Percentiles rank a stretch among this genome's conserved stretches.
Conservation (phyloP, 2,888 invertebrate genomes). For the Luffia ferchaultella region DNA sequence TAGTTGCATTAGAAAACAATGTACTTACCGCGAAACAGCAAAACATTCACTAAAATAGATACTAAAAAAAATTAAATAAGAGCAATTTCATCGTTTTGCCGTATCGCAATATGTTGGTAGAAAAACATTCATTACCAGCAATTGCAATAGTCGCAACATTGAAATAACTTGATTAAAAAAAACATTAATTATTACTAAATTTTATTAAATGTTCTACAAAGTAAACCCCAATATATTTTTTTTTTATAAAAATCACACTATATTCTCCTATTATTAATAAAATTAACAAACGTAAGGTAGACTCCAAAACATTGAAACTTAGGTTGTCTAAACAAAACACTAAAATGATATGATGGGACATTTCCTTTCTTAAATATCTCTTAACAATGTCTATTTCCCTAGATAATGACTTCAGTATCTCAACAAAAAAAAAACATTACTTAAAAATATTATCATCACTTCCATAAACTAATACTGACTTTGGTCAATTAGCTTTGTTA, state of each 20-base stretch:
- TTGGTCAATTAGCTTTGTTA: constrained; percentile 67
- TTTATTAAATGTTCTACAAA: constrained; percentile 45
- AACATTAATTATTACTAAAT: constrained; percentile 35
- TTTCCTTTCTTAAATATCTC: constrained; percentile 28
- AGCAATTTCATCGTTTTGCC: constrained; percentile 4
- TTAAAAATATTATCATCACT: constrained; percentile 37
- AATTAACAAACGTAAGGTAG: constrained; percentile 40
- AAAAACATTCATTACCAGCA: constrained; percentile 8
- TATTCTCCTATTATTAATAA: constrained; percentile 55
- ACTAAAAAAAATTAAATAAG: constrained; percentile 3
- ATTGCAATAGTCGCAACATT: neutral
- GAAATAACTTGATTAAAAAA: constrained; percentile 23
- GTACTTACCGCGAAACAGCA: constrained; percentile 8
- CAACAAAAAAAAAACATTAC: constrained; percentile 43
- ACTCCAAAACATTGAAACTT: constrained; percentile 18
- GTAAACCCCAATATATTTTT: constrained; percentile 65
- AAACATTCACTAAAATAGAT: constrained; percentile 1
- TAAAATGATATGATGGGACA: constrained; percentile 49
- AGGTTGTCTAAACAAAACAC: constrained; percentile 32
- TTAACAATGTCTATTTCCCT: constrained; percentile 8
- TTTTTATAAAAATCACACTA: constrained; percentile 66
- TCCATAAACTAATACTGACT: constrained; percentile 64
- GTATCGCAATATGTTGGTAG: neutral
- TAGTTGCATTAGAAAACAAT: neutral
- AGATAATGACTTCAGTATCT: constrained; percentile 45